Conservation (phyloP, 2,888 invertebrate species). For the Saturnia japonica region DNA sequence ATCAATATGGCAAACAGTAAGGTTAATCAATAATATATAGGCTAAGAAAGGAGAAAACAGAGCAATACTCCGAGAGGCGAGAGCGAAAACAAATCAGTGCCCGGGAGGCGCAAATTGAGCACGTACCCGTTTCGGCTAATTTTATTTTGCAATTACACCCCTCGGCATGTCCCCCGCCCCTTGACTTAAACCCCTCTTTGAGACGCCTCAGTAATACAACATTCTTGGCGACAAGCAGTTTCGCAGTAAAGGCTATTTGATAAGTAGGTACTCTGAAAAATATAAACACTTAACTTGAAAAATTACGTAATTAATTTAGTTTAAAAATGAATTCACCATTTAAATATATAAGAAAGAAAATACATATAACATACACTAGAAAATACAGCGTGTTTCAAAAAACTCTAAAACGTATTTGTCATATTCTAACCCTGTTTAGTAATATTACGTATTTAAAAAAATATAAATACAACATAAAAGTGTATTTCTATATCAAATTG, state of each 20-base stretch:
- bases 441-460: neutral
- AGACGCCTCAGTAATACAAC: slow-evolving; percentile 69
- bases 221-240: slow-evolving; percentile 75
- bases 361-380: neutral
- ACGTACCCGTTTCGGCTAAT: slow-evolving; percentile 82
- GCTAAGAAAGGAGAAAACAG: slow-evolving; percentile 67
- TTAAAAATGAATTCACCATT: neutral
- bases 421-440: neutral
- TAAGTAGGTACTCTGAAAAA: slow-evolving; percentile 16
- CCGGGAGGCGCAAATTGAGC: slow-evolving; percentile 81
- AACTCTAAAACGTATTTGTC: neutral
- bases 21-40: slow-evolving; percentile 78
- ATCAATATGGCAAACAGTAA: slow-evolving; percentile 67
- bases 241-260: slow-evolving; percentile 46
- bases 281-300: slow-evolving; percentile 29
- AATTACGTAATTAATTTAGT: neutral
- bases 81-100: slow-evolving; percentile 80
- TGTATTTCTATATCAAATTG: neutral
- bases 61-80: slow-evolving; percentile 51
- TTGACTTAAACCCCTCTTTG: slow-evolving; percentile 39
- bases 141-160: slow-evolving; percentile 82
- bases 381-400: slow-evolving; percentile 10
- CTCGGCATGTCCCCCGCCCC: slow-evolving; percentile 36
- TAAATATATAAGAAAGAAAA: neutral
- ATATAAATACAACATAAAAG: neutral